phyloP scores from a whole-genome alignment of 2,797 vertebrate genomes.

The Pangasius krempfi region DNA sequence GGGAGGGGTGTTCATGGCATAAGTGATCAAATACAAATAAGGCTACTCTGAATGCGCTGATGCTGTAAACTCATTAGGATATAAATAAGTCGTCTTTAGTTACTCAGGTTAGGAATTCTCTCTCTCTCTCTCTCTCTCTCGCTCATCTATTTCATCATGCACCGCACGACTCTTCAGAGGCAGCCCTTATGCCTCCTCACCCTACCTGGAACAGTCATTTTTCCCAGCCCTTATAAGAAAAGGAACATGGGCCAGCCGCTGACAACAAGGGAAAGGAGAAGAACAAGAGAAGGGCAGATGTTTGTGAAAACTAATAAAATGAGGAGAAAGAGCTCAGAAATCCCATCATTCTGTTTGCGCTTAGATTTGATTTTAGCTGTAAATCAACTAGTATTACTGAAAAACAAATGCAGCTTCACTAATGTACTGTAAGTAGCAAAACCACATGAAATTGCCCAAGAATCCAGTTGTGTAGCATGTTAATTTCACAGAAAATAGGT shows the following conservation, averaged over 20 bases:
- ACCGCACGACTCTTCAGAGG: not conserved
- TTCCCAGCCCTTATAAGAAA: conserved; percentile 6
- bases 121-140: not conserved
- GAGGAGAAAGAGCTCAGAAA: not conserved
- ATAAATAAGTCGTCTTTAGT: conserved; percentile 19
- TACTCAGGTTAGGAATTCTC: not conserved
- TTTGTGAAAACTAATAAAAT: conserved; percentile 27
- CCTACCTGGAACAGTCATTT: not conserved
- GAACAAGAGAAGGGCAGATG: not conserved
- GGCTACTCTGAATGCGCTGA: not conserved
- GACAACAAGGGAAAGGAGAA: not conserved
- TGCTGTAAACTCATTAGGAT: conserved; percentile 11
- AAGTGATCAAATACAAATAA: conserved; percentile 6
- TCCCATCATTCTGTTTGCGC: not conserved
- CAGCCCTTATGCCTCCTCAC: not conserved
- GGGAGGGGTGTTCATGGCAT: not conserved
- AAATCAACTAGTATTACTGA: not conserved
- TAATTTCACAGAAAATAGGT: not conserved
- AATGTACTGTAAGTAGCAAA: not conserved
- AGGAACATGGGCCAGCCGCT: not conserved
- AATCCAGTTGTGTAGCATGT: not conserved
- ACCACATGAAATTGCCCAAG: not conserved
- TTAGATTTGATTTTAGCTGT: not conserved
- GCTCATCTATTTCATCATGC: not conserved
- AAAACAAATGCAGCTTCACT: conserved; percentile 1